A percentile compares a stretch with the other conserved stretches of the same genome.
Conservation (phyloP, 2,888 invertebrate genomes). For the Lithophane leautieri region DNA sequence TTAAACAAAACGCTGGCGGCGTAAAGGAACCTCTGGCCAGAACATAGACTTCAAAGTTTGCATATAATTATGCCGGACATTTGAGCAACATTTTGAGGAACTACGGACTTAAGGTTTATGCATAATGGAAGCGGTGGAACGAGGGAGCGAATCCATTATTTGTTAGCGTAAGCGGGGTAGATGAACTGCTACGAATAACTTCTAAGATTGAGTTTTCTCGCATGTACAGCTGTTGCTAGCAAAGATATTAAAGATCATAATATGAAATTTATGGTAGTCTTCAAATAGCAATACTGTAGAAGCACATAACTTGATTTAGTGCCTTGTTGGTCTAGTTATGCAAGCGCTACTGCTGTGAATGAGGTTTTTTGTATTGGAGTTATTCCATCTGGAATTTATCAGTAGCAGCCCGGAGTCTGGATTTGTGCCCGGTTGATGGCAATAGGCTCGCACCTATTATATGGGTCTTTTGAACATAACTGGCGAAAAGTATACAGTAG, state of each 20-base stretch:
- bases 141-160: slow-evolving; percentile 31
- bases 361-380: too few relatives aligned
- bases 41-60: slow-evolving; percentile 63
- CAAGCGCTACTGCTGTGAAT: too few relatives aligned
- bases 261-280: background rate
- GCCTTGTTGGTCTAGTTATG: background rate
- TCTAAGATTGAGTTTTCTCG: background rate
- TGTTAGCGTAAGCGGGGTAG: slow-evolving; percentile 17
- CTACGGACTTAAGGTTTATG: slow-evolving; percentile 45
- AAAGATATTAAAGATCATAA: background rate
- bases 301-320: background rate
- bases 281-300: background rate
- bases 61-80: slow-evolving; percentile 66
- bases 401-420: background rate
- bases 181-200: slow-evolving; percentile 25
- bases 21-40: slow-evolving; percentile 48
- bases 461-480: too few relatives aligned
- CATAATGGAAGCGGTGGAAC: slow-evolving; percentile 50
- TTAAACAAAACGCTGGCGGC: slow-evolving; percentile 47
- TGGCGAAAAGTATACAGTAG: too few relatives aligned
- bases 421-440: background rate
- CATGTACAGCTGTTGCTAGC: background rate
- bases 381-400: too few relatives aligned
- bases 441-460: background rate
- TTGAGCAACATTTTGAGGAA: slow-evolving; percentile 55